phyloP scores from a whole-genome alignment of 2,113 vertebrate genomes.

The Muntiacus muntjak region DNA sequence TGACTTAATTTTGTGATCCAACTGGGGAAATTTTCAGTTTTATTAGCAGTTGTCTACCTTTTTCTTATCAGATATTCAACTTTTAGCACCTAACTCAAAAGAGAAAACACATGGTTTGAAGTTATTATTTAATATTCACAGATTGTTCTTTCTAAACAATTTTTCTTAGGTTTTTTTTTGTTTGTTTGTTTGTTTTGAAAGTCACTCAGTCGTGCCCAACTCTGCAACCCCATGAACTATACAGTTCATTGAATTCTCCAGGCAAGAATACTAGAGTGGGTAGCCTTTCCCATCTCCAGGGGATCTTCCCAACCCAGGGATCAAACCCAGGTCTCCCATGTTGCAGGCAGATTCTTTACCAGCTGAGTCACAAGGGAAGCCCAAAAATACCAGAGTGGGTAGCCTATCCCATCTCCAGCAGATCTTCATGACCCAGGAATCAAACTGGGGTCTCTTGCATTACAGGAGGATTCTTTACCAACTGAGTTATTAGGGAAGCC shows the following conservation, averaged over 20 bases:
- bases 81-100: conserved; percentile 28
- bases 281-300: background rate
- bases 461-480: background rate
- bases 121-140: conserved; percentile 63
- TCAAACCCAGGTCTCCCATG: background rate
- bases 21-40: conserved; percentile 61
- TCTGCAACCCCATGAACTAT: background rate
- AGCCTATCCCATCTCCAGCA: background rate
- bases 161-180: background rate
- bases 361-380: background rate
- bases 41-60: conserved; percentile 69
- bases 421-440: background rate
- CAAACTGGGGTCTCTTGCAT: background rate
- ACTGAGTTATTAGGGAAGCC: background rate
- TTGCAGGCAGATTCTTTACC: background rate
- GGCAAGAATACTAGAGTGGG: background rate
- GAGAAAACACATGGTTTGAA: conserved; percentile 46
- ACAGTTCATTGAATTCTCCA: background rate
- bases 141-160: conserved; percentile 74
- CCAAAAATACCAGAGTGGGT: rapidly evolving
- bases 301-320: background rate
- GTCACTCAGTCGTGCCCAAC: background rate
- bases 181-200: background rate
- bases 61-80: conserved; percentile 39
- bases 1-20: conserved; percentile 47